Evolutionary conservation across 2,888 invertebrate species (phyloP).

Genomic region (Dicranocentrus wangi): DNA sequence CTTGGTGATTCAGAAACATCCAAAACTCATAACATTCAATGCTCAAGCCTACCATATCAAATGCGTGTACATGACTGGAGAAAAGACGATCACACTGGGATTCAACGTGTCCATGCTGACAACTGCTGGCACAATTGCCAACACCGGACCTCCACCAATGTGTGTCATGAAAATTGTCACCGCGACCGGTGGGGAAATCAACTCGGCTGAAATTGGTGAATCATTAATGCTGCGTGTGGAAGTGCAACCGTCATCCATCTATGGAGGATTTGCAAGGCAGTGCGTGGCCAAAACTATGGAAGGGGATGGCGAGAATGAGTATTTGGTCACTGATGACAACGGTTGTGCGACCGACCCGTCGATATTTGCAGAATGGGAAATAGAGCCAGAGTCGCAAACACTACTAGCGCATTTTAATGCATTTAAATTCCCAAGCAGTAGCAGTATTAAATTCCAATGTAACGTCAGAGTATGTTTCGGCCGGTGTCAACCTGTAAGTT

Average conservation of each 20-base stretch:
- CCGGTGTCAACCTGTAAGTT: conserved; percentile 91
- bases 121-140: conserved; percentile 94
- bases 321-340: conserved; percentile 93
- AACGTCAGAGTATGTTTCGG: conserved; percentile 96
- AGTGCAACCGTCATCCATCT: conserved; percentile 88
- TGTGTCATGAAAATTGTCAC: conserved; percentile 94
- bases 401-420: conserved; percentile 90
- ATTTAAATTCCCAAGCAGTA: conserved; percentile 91
- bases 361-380: conserved; percentile 95
- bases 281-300: conserved; percentile 92
- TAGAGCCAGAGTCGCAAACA: conserved; percentile 88
- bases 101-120: conserved; percentile 97
- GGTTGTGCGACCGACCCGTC: conserved; percentile 94
- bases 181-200: conserved; percentile 89
- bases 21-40: conserved; percentile 93
- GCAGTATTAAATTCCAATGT: conserved; percentile 95
- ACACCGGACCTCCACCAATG: conserved; percentile 94
- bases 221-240: conserved; percentile 89
- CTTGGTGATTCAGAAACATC: conserved; percentile 96
- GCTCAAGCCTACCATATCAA: conserved; percentile 97
- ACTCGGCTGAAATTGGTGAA: conserved; percentile 93
- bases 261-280: conserved; percentile 93
- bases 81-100: conserved; percentile 92
- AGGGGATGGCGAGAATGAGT: conserved; percentile 91
- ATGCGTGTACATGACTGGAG: conserved; percentile 96